phyloP scores from a whole-genome alignment of 2,888 invertebrate species.

The Chrysolina americana region DNA sequence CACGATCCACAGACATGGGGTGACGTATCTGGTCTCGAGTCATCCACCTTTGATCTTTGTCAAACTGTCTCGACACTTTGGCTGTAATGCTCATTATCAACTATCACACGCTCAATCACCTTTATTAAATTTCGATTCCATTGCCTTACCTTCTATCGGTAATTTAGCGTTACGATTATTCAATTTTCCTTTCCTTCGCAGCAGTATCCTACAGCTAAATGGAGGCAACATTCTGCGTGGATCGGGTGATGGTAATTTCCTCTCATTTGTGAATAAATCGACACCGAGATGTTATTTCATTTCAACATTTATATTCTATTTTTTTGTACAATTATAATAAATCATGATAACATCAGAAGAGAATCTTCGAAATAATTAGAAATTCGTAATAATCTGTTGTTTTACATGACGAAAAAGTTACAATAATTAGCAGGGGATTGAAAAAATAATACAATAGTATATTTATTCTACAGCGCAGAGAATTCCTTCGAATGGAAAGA shows the following conservation, averaged over 20 bases:
- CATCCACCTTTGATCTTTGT: constrained; percentile 1
- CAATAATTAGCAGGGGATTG: too few species aligned
- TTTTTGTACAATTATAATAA: too few species aligned
- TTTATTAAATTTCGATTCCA: constrained; percentile 48
- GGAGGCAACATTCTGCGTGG: neutral
- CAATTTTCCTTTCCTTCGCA: constrained; percentile 20
- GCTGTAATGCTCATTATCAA: constrained; percentile 47
- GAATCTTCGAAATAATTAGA: too few species aligned
- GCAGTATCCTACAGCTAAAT: constrained; percentile 16
- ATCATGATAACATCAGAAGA: too few species aligned
- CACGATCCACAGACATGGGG: neutral
- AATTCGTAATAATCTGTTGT: too few species aligned
- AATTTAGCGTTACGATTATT: constrained; percentile 7
- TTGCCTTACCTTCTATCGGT: constrained; percentile 18
- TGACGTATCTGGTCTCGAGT: neutral
- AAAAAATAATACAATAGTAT: too few species aligned
- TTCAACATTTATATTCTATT: too few species aligned
- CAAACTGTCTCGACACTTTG: constrained; percentile 22
- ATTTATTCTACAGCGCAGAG: too few species aligned
- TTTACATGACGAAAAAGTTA: too few species aligned
- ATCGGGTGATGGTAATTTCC: constrained; percentile 14
- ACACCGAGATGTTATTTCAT: neutral
- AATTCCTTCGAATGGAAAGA: too few species aligned
- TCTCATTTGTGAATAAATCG: neutral
- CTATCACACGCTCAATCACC: constrained; percentile 50